Conservation (phyloP, 2,113 vertebrate genomes). For the Oryzias javanicus region DNA sequence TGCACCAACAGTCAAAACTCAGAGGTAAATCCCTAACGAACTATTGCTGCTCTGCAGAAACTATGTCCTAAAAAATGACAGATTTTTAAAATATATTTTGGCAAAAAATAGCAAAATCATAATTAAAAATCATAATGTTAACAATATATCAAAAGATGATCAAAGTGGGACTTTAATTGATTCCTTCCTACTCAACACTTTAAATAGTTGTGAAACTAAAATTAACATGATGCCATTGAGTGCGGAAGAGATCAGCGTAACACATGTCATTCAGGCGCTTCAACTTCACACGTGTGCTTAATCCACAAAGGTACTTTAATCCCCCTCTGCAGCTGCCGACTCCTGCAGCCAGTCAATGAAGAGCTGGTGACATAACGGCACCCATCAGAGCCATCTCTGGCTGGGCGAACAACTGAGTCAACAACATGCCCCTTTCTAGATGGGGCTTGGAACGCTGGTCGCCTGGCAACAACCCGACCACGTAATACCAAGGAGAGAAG, state of each 20-base stretch:
- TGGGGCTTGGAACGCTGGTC: slow-evolving; percentile 61
- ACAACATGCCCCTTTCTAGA: slow-evolving; percentile 69
- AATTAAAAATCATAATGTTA: neutral
- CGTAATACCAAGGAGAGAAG: slow-evolving; percentile 42
- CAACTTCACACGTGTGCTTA: slow-evolving; percentile 16
- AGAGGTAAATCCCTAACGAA: too few species aligned
- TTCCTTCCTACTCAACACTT: neutral
- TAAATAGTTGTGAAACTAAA: neutral
- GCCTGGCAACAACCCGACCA: slow-evolving; percentile 72
- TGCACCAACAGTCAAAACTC: too few species aligned
- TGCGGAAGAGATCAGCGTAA: neutral
- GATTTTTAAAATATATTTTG: neutral
- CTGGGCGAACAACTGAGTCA: slow-evolving; percentile 61
- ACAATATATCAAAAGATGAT: too few species aligned
- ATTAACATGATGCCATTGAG: neutral
- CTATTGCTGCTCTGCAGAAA: too few species aligned
- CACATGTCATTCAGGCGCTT: neutral
- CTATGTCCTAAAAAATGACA: too few species aligned
- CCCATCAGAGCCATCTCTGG: slow-evolving; percentile 62
- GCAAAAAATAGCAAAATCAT: neutral
- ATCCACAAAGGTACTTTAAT: slow-evolving; percentile 15
- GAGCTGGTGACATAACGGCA: slow-evolving; percentile 56
- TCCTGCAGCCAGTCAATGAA: slow-evolving; percentile 16
- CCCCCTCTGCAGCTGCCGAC: slow-evolving; percentile 15
- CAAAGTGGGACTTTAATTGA: too few species aligned